Conservation (phyloP, 2,797 vertebrate species). For the Babyrousa celebensis region DNA sequence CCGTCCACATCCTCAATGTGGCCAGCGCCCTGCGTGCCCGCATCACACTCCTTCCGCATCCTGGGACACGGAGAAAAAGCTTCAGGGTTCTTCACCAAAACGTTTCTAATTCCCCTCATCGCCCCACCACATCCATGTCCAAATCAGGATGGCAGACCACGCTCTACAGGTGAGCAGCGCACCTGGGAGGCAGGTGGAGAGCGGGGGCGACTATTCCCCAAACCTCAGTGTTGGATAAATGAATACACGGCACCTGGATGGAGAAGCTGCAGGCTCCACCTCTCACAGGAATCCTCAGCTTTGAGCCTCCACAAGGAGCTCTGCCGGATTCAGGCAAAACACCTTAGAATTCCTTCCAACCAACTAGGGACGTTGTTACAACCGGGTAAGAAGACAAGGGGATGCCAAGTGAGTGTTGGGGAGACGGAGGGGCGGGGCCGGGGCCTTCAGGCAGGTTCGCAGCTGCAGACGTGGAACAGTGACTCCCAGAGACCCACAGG, state of each 20-base stretch:
- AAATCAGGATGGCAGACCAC: background rate
- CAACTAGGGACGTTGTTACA: background rate
- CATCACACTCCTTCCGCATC: constrained; percentile 96
- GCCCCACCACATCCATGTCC: too few relatives aligned
- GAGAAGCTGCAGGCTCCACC: background rate
- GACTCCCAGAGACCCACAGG: background rate
- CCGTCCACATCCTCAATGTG: constrained; percentile 95
- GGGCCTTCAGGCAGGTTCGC: background rate
- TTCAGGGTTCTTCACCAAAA: background rate
- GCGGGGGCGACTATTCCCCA: background rate
- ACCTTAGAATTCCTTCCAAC: background rate
- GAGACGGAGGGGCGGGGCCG: background rate
- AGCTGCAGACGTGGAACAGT: background rate
- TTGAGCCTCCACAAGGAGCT: background rate
- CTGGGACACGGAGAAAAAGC: constrained; percentile 88
- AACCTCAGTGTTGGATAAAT: background rate
- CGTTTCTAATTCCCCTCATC: rapidly evolving
- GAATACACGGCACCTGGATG: background rate
- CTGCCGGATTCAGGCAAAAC: rapidly evolving
- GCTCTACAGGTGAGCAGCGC: background rate
- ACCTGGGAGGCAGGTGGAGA: rapidly evolving
- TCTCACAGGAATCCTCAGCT: background rate
- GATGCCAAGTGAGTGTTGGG: rapidly evolving
- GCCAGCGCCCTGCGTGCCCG: constrained; percentile 94
- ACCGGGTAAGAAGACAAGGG: background rate